These are phyloP conservation scores for Microcebus murinus DNA, from an alignment of 2,113 vertebrate species.

Conservation along the genomic window DNA sequence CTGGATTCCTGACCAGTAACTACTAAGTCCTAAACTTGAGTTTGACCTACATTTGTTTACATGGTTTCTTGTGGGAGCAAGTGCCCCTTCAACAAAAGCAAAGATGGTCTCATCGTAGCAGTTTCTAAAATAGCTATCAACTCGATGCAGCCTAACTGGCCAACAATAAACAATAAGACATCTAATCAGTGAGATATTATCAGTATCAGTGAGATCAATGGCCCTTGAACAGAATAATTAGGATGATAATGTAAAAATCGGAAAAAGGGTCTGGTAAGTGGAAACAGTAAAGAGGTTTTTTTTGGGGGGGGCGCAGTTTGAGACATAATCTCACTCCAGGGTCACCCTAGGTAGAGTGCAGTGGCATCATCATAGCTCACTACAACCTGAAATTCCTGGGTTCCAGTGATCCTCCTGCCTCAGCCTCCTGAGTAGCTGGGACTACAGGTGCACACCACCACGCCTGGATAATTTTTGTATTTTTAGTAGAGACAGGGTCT, in stretches of 20 bases:
- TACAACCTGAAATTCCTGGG: no score
- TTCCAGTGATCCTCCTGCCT: no score
- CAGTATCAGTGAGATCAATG: background rate
- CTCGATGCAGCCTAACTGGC: background rate
- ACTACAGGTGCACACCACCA: no score
- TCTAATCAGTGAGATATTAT: background rate
- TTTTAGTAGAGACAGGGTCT: no score
- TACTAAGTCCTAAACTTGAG: background rate
- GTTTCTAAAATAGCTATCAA: constrained; percentile 13
- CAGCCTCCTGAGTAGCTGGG: no score
- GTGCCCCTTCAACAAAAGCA: background rate
- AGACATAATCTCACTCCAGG: no score
- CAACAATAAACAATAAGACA: background rate
- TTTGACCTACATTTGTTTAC: background rate
- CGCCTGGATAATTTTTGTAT: no score
- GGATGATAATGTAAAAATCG: background rate
- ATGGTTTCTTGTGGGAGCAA: background rate
- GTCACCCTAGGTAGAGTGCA: no score
- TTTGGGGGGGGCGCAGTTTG: no score
- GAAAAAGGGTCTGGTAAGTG: background rate
- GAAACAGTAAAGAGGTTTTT: background rate
- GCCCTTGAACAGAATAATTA: background rate
- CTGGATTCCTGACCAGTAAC: background rate
- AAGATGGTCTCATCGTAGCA: background rate
- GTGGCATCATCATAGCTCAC: no score